These are phyloP conservation scores for Piprites chloris DNA, from an alignment of 2,113 vertebrate genomes.

Conservation along the genomic window DNA sequence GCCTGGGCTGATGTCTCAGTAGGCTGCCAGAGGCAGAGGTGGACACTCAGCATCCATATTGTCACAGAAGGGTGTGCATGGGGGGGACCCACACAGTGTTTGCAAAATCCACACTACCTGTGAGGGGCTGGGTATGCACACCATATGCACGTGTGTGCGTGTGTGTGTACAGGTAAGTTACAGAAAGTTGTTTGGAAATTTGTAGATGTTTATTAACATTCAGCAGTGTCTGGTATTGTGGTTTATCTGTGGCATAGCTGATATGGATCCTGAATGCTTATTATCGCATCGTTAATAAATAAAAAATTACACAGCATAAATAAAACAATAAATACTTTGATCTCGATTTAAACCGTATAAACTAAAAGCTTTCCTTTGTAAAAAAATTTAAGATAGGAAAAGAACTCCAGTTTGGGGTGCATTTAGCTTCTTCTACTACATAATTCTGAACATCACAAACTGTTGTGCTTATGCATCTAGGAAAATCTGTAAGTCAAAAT, in stretches of 20 bases:
- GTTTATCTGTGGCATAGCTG: neutral
- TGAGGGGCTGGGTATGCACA: neutral
- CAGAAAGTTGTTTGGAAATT: neutral
- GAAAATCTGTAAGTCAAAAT: neutral
- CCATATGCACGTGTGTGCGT: accelerated
- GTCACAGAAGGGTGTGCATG: neutral
- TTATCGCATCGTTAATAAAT: neutral
- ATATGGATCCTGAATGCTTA: neutral
- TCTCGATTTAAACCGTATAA: neutral
- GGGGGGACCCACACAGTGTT: neutral
- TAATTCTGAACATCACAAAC: neutral
- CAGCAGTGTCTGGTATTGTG: neutral
- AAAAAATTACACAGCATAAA: neutral
- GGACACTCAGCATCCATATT: neutral
- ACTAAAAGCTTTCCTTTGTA: neutral
- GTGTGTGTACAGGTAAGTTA: neutral
- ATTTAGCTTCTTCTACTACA: neutral
- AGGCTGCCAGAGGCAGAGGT: neutral
- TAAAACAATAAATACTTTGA: neutral
- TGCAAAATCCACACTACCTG: neutral
- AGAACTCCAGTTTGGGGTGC: neutral
- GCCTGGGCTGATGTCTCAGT: neutral
- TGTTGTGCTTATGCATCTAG: neutral
- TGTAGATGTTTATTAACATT: neutral
- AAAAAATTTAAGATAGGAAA: neutral